phyloP scores from a whole-genome alignment of 1,140 invertebrate genomes.

The Drosophila ogumai region DNA sequence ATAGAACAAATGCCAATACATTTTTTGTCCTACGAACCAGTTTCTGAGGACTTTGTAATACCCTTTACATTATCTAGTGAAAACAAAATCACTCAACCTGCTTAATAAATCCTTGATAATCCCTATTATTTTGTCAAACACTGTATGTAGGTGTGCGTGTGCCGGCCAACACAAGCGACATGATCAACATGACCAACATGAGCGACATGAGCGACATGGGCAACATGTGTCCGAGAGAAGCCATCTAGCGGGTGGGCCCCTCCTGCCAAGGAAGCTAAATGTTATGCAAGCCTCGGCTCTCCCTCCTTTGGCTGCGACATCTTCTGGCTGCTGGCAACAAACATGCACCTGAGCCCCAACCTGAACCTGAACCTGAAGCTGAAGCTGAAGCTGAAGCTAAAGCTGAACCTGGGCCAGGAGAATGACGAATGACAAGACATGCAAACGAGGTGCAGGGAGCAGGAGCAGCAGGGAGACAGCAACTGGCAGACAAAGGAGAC shows the following conservation, averaged over 20 bases:
- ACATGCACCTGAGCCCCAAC: slow-evolving; percentile 55
- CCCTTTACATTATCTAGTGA: too few species aligned
- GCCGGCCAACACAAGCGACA: slow-evolving; percentile 42
- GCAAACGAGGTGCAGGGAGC: slow-evolving; percentile 50
- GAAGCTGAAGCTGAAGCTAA: neutral
- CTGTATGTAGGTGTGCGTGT: slow-evolving; percentile 49
- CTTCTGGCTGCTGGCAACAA: slow-evolving; percentile 77
- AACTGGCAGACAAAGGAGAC: slow-evolving; percentile 49
- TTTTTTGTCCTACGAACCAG: neutral
- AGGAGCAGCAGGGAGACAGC: neutral
- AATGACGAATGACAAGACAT: slow-evolving; percentile 81
- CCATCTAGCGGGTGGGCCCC: slow-evolving; percentile 69
- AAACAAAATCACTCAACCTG: neutral
- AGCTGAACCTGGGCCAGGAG: slow-evolving; percentile 20
- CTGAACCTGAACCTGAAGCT: slow-evolving; percentile 8
- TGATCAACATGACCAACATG: slow-evolving; percentile 31
- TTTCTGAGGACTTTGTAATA: neutral
- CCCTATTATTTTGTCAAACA: slow-evolving; percentile 9
- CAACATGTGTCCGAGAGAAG: slow-evolving; percentile 65
- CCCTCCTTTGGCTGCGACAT: slow-evolving; percentile 59
- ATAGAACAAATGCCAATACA: neutral
- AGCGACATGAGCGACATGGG: slow-evolving; percentile 56
- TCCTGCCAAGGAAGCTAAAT: slow-evolving; percentile 26
- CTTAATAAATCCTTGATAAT: neutral
- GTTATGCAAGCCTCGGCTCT: slow-evolving; percentile 28